phyloP scores from a whole-genome alignment of 2,113 vertebrate species.

The Manacus vitellinus region DNA sequence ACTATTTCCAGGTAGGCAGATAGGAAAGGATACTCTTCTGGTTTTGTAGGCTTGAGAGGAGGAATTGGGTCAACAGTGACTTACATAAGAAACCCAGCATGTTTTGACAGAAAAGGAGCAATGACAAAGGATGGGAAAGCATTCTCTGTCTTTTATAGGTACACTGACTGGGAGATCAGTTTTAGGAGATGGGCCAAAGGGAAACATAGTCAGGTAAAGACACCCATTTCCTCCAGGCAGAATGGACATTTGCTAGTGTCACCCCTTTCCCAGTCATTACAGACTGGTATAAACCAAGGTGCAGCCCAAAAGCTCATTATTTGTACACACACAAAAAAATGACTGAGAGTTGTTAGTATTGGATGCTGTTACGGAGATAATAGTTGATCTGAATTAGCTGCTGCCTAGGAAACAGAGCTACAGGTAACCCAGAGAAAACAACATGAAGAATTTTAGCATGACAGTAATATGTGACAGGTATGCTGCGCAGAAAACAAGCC shows the following conservation, averaged over 20 bases:
- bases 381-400: not conserved
- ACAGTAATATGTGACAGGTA: not conserved
- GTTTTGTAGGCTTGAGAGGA: not conserved
- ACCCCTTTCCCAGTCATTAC: not conserved
- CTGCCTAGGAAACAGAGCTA: not conserved
- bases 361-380: not conserved
- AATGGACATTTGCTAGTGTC: not conserved
- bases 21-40: not conserved
- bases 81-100: not conserved
- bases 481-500: not conserved
- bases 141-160: not conserved
- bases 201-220: not conserved
- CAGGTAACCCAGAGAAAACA: not conserved
- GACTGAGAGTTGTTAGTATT: not conserved
- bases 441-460: not conserved
- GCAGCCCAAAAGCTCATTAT: not conserved
- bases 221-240: not conserved
- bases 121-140: not conserved
- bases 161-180: not conserved
- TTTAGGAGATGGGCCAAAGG: fast-evolving
- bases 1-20: not conserved
- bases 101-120: not conserved
- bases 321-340: not conserved
- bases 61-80: not conserved
- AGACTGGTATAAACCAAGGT: not conserved